A percentile compares a stretch with the other conserved stretches of the same genome.
phyloP scores from a whole-genome alignment of 2,888 invertebrate species.

The Trichogramma evanescens region DNA sequence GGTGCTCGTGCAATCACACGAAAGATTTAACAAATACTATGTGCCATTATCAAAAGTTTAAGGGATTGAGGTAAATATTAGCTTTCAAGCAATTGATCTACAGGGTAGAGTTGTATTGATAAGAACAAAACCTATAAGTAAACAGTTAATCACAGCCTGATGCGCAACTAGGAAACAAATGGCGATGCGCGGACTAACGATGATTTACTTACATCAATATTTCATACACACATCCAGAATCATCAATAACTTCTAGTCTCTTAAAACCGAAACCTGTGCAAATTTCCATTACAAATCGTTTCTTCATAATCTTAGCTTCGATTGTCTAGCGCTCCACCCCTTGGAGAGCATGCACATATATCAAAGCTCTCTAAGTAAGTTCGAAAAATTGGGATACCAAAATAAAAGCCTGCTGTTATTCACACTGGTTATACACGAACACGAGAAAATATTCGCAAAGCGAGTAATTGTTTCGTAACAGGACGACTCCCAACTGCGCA shows the following conservation, averaged over 20 bases:
- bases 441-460: too few relatives aligned
- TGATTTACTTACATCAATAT: background rate
- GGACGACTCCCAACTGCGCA: constrained; percentile 17
- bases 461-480: constrained; percentile 41
- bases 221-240: background rate
- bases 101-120: too few relatives aligned
- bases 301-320: background rate
- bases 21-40: too few relatives aligned
- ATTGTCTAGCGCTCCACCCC: background rate
- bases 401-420: too few relatives aligned
- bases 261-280: background rate
- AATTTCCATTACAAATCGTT: background rate
- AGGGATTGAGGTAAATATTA: too few relatives aligned
- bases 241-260: constrained; percentile 1
- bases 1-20: too few relatives aligned
- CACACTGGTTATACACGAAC: too few relatives aligned
- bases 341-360: too few relatives aligned
- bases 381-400: too few relatives aligned
- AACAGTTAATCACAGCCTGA: background rate
- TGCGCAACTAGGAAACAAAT: background rate
- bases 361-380: too few relatives aligned
- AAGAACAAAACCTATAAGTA: background rate
- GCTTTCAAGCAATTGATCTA: too few relatives aligned
- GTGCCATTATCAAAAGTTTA: too few relatives aligned
- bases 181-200: background rate